phyloP scores from a whole-genome alignment of 2,888 invertebrate species.

The Smittia sp. region DNA sequence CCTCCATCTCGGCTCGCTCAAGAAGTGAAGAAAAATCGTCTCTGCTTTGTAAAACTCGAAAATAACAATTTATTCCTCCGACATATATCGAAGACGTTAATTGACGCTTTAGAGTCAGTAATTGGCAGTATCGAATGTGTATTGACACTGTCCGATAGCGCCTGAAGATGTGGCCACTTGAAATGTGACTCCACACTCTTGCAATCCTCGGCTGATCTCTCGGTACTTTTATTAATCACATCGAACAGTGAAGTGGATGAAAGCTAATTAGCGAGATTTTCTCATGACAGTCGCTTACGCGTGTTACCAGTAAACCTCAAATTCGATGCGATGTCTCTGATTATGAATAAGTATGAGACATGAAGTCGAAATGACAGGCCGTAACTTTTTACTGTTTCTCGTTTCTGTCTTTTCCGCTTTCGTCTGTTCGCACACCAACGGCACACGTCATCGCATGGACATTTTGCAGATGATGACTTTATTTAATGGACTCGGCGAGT shows the following conservation, averaged over 20 bases:
- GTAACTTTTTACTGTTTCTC: neutral
- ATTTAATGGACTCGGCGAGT: neutral
- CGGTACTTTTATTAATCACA: neutral
- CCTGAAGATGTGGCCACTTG: too few species aligned
- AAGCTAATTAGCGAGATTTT: conserved; percentile 16
- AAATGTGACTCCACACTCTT: too few species aligned
- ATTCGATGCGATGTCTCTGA: neutral
- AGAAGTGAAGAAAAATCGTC: neutral
- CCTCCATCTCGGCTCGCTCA: neutral
- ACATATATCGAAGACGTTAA: too few species aligned
- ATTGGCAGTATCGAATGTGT: too few species aligned
- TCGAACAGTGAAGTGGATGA: neutral
- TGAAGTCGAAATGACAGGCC: neutral
- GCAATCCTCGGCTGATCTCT: too few species aligned
- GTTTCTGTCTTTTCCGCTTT: neutral
- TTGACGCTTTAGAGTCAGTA: too few species aligned
- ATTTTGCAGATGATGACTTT: conserved; percentile 15
- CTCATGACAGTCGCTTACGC: too few species aligned
- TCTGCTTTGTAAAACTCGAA: neutral
- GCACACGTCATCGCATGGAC: conserved; percentile 9
- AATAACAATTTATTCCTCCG: neutral
- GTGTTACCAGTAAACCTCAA: neutral
- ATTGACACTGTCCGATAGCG: too few species aligned
- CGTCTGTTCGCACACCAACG: neutral
- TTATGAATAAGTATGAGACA: neutral